These are phyloP conservation scores for Drosophila pseudoananassae DNA, from an alignment of 1,140 invertebrate genomes.

Conservation along the genomic window DNA sequence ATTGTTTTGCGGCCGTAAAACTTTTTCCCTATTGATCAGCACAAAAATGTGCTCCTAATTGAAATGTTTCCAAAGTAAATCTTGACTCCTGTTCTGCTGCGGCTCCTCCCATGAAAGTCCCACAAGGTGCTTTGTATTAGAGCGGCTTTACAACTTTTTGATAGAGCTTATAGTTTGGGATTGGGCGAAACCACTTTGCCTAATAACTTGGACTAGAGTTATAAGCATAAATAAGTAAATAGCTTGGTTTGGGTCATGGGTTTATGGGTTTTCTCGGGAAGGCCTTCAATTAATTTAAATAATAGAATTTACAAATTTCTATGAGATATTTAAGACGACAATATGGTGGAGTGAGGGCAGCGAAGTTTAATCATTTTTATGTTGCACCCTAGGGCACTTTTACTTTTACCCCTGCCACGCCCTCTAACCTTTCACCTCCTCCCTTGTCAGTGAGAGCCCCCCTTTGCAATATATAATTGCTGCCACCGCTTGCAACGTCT, in stretches of 20 bases:
- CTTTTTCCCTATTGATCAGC: slow-evolving; percentile 69
- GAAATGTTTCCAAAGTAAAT: slow-evolving; percentile 63
- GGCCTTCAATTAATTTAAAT: neutral
- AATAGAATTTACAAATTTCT: neutral
- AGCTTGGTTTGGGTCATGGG: slow-evolving; percentile 2
- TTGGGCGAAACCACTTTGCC: slow-evolving; percentile 54
- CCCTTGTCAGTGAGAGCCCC: no score
- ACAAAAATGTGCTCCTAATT: slow-evolving; percentile 63
- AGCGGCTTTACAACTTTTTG: slow-evolving; percentile 66
- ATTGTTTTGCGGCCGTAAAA: slow-evolving; percentile 43
- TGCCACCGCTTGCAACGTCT: slow-evolving; percentile 64
- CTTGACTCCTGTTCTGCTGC: slow-evolving; percentile 6
- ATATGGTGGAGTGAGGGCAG: slow-evolving; percentile 2
- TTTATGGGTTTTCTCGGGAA: neutral
- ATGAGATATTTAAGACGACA: slow-evolving; percentile 2
- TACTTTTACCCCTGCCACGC: neutral
- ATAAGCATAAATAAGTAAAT: slow-evolving; percentile 40
- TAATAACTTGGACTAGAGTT: slow-evolving; percentile 58
- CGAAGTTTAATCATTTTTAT: slow-evolving; percentile 48
- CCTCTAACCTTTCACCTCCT: neutral
- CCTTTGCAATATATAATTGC: slow-evolving; percentile 61
- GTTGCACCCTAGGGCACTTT: slow-evolving; percentile 28
- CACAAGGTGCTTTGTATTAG: slow-evolving; percentile 38
- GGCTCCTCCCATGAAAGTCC: slow-evolving; percentile 3
- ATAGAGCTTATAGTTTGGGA: slow-evolving; percentile 51